Conservation (phyloP, 2,888 invertebrate genomes). For the Malachius bipustulatus region DNA sequence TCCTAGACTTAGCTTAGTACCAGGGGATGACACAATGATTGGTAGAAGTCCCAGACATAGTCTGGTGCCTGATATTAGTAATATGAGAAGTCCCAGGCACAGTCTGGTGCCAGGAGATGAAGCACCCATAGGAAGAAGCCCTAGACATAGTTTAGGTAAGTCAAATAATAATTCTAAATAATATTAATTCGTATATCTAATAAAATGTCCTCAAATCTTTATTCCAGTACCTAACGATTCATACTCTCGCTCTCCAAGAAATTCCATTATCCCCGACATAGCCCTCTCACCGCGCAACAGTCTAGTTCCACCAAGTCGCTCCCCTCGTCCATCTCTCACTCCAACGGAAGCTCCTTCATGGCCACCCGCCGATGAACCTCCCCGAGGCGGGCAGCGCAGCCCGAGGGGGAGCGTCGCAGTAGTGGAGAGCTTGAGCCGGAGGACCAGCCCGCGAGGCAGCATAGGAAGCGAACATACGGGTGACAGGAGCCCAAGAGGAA, state of each 20-base stretch:
- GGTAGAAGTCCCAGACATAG: conserved; percentile 46
- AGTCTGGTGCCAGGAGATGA: too few species aligned
- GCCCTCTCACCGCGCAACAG: conserved; percentile 48
- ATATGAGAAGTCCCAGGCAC: conserved; percentile 37
- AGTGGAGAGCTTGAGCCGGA: conserved; percentile 40
- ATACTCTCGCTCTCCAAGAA: conserved; percentile 43
- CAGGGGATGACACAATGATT: too few species aligned
- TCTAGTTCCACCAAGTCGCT: conserved; percentile 42
- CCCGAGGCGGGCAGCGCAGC: conserved; percentile 41
- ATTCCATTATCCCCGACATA: conserved; percentile 46
- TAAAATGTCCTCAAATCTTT: too few species aligned
- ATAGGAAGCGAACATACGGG: conserved; percentile 32
- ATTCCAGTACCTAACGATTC: conserved; percentile 48
- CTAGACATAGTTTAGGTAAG: too few species aligned
- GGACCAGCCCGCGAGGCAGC: conserved; percentile 49
- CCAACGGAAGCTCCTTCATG: too few species aligned
- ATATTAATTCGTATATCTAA: too few species aligned
- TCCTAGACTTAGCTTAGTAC: conserved; percentile 46
- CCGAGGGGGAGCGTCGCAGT: conserved; percentile 42
- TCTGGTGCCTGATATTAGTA: conserved; percentile 46
- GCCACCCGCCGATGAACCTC: too few species aligned
- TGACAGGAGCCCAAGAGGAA: conserved; percentile 44
- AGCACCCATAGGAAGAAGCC: too few species aligned
- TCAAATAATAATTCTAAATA: too few species aligned
- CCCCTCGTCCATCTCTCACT: conserved; percentile 45